phyloP scores from a whole-genome alignment of 1,140 invertebrate genomes.

The Drosophila auraria region DNA sequence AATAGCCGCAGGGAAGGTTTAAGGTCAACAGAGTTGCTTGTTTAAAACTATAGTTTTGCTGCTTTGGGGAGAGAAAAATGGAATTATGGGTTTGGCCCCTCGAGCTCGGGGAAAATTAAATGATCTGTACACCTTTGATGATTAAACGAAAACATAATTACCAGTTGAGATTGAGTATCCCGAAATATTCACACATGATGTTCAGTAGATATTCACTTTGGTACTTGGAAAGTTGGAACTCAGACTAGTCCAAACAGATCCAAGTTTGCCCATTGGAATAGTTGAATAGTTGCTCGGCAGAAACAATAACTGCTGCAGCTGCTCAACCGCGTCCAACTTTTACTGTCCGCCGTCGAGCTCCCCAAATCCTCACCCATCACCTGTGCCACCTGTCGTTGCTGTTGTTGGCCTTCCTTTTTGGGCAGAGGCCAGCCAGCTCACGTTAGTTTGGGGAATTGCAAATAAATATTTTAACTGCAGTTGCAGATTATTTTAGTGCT shows the following conservation, averaged over 20 bases:
- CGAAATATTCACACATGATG: not conserved
- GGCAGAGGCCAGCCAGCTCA: slow-evolving; percentile 34
- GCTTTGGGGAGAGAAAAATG: slow-evolving; percentile 5
- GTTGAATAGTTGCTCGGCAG: slow-evolving; percentile 41
- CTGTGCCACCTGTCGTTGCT: slow-evolving; percentile 23
- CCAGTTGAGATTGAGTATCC: slow-evolving; percentile 4
- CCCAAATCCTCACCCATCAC: slow-evolving; percentile 17
- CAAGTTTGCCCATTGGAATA: slow-evolving; percentile 30
- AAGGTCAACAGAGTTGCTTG: slow-evolving; percentile 20
- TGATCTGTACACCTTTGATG: slow-evolving; percentile 14
- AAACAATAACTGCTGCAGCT: slow-evolving; percentile 69
- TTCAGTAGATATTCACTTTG: not conserved
- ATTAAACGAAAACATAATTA: slow-evolving; percentile 18
- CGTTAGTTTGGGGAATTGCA: slow-evolving; percentile 81
- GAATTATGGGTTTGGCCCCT: slow-evolving; percentile 2
- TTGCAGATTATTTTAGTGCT: slow-evolving; percentile 81
- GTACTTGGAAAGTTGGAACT: slow-evolving; percentile 1
- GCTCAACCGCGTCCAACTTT: slow-evolving; percentile 57
- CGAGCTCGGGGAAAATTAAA: slow-evolving; percentile 3
- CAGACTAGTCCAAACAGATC: slow-evolving; percentile 4
- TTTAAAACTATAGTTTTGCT: slow-evolving; percentile 16
- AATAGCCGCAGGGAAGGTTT: slow-evolving; percentile 25
- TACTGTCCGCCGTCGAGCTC: slow-evolving; percentile 9
- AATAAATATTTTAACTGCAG: slow-evolving; percentile 84
- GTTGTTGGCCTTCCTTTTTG: slow-evolving; percentile 4